These are phyloP conservation scores for Apamea anceps DNA, from an alignment of 2,888 invertebrate species.

Conservation along the genomic window DNA sequence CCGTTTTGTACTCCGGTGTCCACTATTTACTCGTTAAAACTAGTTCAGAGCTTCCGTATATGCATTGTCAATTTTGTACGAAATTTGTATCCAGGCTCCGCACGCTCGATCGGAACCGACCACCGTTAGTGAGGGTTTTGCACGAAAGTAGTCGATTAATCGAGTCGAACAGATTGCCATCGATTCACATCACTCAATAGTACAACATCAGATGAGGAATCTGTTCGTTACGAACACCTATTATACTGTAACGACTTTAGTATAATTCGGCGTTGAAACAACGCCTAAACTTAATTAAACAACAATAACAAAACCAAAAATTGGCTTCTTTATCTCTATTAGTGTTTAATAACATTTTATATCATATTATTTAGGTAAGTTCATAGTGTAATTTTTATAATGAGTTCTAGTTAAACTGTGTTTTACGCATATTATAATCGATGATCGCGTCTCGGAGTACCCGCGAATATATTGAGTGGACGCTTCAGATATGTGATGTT, in stretches of 20 bases:
- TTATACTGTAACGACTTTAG: slow-evolving; percentile 70
- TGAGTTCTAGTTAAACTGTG: slow-evolving; percentile 70
- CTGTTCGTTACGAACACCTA: slow-evolving; percentile 60
- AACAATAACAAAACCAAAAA: slow-evolving; percentile 86
- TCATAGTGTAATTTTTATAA: slow-evolving; percentile 77
- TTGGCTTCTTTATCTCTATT: slow-evolving; percentile 87
- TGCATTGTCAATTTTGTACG: slow-evolving; percentile 70
- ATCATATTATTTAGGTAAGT: slow-evolving; percentile 85
- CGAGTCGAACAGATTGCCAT: slow-evolving; percentile 44
- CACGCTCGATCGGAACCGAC: slow-evolving; percentile 55
- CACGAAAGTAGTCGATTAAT: slow-evolving; percentile 57
- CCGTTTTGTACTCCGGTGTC: slow-evolving; percentile 42
- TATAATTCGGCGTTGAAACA: slow-evolving; percentile 79
- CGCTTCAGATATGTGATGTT: slow-evolving; percentile 54
- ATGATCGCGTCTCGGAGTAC: slow-evolving; percentile 41
- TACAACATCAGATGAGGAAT: slow-evolving; percentile 58
- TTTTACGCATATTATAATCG: slow-evolving; percentile 65
- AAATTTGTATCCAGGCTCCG: slow-evolving; percentile 62
- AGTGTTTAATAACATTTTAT: slow-evolving; percentile 85
- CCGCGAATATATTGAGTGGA: slow-evolving; percentile 43
- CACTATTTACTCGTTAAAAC: slow-evolving; percentile 51
- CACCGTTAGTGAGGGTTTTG: slow-evolving; percentile 47
- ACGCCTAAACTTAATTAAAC: slow-evolving; percentile 73
- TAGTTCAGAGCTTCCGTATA: slow-evolving; percentile 66
- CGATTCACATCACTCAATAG: slow-evolving; percentile 46